Percentiles rank a stretch among this genome's conserved stretches.
Conservation (phyloP, 2,113 vertebrate species). For the Calidris pygmaea region DNA sequence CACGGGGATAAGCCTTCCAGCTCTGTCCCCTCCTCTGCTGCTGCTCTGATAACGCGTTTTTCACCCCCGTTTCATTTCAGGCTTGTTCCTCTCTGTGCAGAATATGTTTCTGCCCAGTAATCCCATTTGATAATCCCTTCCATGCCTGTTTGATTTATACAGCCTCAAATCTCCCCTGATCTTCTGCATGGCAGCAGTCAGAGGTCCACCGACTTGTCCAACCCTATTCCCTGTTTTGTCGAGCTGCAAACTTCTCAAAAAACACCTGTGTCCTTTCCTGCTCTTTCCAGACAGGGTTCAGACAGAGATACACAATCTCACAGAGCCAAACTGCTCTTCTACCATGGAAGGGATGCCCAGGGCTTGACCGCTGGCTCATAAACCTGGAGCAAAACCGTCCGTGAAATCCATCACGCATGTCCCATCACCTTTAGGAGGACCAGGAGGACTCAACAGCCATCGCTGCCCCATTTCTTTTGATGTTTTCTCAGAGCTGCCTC, state of each 20-base stretch:
- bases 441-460: background rate
- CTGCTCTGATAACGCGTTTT: background rate
- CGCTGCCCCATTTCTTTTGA: background rate
- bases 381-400: background rate
- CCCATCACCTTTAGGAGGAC: background rate
- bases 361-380: background rate
- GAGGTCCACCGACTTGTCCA: background rate
- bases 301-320: background rate
- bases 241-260: background rate
- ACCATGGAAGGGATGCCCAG: background rate
- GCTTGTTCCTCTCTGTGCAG: background rate
- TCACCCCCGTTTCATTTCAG: background rate
- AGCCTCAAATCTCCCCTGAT: rapidly evolving
- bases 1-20: background rate
- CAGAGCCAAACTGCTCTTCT: background rate
- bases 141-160: background rate
- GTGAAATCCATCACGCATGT: background rate
- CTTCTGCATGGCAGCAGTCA: background rate
- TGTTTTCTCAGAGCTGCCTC: background rate
- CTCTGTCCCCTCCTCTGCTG: background rate
- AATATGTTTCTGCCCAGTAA: background rate
- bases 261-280: background rate
- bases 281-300: background rate
- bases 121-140: background rate
- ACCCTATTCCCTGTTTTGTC: background rate